Evolutionary conservation across 2,888 invertebrate species (phyloP).

Genomic region (Drosophila meridionalis): DNA sequence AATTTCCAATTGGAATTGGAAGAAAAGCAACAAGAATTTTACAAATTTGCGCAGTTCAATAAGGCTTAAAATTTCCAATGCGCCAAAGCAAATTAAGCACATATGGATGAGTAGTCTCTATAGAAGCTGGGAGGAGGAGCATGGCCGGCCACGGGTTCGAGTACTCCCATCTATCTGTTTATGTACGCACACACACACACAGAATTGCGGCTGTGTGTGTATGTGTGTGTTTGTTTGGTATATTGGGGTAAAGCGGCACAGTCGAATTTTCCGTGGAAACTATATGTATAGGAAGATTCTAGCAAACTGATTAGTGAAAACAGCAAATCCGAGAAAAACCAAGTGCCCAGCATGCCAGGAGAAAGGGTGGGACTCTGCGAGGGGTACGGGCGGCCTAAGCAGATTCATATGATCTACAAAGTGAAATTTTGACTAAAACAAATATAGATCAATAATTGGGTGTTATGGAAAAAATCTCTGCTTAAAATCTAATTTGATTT

Average conservation of each 20-base stretch:
- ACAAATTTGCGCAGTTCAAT: conserved; percentile 78
- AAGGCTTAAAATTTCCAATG: conserved; percentile 45
- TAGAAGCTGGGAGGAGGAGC: conserved; percentile 1
- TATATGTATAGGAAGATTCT: conserved; percentile 40
- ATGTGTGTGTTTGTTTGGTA: conserved; percentile 31
- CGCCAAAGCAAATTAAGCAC: conserved; percentile 33
- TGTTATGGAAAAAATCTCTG: background rate
- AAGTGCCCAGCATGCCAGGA: conserved; percentile 22
- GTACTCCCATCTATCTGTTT: conserved; percentile 7
- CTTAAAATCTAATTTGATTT: background rate
- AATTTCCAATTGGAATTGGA: conserved; percentile 30
- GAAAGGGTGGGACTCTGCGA: background rate
- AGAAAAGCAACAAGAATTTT: conserved; percentile 41
- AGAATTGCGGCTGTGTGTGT: background rate
- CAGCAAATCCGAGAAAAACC: conserved; percentile 27
- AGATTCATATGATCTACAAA: conserved; percentile 11
- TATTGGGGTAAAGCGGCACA: conserved; percentile 36
- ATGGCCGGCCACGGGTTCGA: conserved; percentile 3
- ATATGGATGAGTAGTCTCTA: conserved; percentile 30
- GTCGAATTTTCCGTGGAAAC: conserved; percentile 44
- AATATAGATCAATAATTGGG: conserved; percentile 8
- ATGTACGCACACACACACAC: background rate
- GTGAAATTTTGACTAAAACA: background rate
- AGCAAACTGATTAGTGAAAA: conserved; percentile 50
- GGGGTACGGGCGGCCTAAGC: no score